Base-by-base conservation (phyloP, 2,113 vertebrate species). In the Axis porcinus region DNA sequence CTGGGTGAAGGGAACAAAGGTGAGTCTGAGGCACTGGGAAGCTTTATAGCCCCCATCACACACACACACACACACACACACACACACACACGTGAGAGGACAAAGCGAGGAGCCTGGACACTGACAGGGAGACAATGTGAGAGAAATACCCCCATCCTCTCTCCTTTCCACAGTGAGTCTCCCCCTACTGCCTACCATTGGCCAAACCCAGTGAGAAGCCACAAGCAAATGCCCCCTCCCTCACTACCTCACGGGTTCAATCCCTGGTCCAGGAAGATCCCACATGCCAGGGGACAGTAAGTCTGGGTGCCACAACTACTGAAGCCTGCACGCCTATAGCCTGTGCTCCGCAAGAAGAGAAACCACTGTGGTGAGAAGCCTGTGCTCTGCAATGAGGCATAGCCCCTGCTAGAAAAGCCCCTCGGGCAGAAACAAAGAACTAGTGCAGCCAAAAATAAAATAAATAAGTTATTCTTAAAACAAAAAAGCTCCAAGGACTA, bases 371-470 rank as follows among this genome's bases (percentile, higher is more conserved):
- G 8, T 19, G 45, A 79, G 43, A 50, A 79, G 45, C 45, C 27
- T 0, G 1, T 3, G 2, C 76, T 11, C 4, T 1, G 8, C 14
- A 19, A 1, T 1, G 16, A 6, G 50, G 76, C 30, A 28, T 33
- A 47, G 9, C 15, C 15, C 76, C 76, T 19, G 28, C 45, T 7
- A 76, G 23, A 50, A 17, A 19, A 11, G 8, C 15, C 76, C 28
- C 8, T 3, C 2, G 1, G 15, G 28, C 76, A 79, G 76, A 10
- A 30, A 30, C 76, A 8, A 79, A 79, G 43, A 79, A 17, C 76
- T 16, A 79, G 9, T 1, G 1, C 76, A 33, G 45, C 2, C 16
- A 19, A 50, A 79, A 33, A 33, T 23, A 64, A 64, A 16, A 64
- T 15, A 76, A 76, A 43, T 7, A 15, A 76, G 6, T 3, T 43